A percentile compares a stretch with the other conserved stretches of the same genome.
phyloP scores from a whole-genome alignment of 2,113 vertebrate genomes.

The Nibea albiflora region DNA sequence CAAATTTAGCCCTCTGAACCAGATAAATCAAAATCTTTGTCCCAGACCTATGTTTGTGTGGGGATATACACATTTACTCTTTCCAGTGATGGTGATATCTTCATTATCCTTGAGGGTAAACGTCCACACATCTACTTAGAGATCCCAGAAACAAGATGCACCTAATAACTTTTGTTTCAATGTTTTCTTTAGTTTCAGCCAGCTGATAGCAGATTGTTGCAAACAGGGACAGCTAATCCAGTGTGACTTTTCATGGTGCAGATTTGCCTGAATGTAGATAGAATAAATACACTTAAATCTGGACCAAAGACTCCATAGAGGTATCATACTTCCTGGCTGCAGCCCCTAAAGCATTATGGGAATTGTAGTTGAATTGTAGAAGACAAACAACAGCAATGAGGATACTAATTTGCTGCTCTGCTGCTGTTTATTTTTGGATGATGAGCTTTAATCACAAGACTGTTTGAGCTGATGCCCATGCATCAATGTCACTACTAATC shows the following conservation, averaged over 20 bases:
- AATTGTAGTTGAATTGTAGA: neutral
- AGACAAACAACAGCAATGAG: neutral
- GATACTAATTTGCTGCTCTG: neutral
- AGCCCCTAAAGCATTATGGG: neutral
- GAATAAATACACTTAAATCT: neutral
- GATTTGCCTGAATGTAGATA: neutral
- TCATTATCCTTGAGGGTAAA: neutral
- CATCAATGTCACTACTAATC: neutral
- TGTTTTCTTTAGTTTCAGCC: too few species aligned
- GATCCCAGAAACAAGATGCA: neutral
- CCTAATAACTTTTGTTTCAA: neutral
- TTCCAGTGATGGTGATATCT: neutral
- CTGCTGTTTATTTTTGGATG: neutral
- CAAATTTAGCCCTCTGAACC: too few species aligned
- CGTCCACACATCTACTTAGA: too few species aligned
- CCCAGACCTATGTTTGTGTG: neutral
- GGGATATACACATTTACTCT: neutral
- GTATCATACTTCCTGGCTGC: neutral
- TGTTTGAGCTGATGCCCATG: neutral
- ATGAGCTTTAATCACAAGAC: neutral
- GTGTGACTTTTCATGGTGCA: neutral
- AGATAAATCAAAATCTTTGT: neutral
- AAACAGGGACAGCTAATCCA: neutral
- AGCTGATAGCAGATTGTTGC: too few species aligned
- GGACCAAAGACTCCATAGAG: neutral